phyloP scores from a whole-genome alignment of 2,797 vertebrate species.

The Siniperca obscura region DNA sequence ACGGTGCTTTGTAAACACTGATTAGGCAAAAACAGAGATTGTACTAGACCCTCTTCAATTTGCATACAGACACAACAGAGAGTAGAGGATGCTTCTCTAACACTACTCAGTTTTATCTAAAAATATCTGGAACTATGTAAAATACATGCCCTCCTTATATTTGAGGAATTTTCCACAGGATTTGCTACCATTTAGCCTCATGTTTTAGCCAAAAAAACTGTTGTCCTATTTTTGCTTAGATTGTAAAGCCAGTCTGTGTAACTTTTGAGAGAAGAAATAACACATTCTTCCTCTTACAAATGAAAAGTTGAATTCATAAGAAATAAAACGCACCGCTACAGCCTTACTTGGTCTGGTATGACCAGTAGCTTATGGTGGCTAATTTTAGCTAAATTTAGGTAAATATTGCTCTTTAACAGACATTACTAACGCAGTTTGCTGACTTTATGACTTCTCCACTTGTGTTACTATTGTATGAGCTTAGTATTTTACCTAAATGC shows the following conservation, averaged over 20 bases:
- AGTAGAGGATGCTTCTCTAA: neutral
- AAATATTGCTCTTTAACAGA: neutral
- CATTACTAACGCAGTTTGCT: neutral
- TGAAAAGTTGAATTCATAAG: neutral
- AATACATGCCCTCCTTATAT: neutral
- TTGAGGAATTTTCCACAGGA: neutral
- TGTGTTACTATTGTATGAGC: too few relatives aligned
- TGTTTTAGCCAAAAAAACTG: neutral
- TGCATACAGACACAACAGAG: constrained; percentile 19
- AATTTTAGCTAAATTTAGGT: neutral
- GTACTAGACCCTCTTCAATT: neutral
- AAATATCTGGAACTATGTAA: constrained; percentile 1
- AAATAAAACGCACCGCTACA: neutral
- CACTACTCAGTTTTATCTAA: neutral
- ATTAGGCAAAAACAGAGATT: constrained; percentile 1
- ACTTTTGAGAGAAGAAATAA: neutral
- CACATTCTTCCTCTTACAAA: neutral
- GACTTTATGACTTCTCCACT: neutral
- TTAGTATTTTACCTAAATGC: too few relatives aligned
- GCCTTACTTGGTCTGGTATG: neutral
- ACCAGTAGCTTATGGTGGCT: neutral
- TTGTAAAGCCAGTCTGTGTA: neutral
- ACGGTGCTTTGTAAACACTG: constrained; percentile 10
- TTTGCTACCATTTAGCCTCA: neutral
- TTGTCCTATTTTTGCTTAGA: neutral